phyloP scores from a whole-genome alignment of 2,113 vertebrate species.

The Saccopteryx bilineata region DNA sequence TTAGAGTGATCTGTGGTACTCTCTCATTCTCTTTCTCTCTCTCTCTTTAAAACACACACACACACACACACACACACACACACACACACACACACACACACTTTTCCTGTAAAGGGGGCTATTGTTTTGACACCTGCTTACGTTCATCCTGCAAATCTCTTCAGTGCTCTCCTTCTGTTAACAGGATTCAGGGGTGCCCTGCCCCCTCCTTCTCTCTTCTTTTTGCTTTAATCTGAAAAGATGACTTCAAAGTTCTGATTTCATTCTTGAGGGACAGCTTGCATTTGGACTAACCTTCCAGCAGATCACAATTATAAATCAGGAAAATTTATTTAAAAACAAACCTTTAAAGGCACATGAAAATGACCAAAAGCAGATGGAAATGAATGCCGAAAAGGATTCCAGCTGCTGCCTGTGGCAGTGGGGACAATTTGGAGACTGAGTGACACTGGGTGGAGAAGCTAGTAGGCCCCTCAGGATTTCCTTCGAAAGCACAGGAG shows the following conservation, averaged over 20 bases:
- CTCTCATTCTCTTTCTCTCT: background rate
- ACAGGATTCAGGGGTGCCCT: background rate
- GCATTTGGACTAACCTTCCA: background rate
- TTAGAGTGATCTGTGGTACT: background rate
- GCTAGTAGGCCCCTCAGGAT: background rate
- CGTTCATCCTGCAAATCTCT: background rate
- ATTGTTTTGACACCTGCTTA: background rate
- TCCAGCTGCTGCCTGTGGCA: background rate
- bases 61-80: background rate
- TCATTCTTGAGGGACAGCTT: background rate
- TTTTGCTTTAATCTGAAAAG: constrained; percentile 20
- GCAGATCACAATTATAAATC: background rate
- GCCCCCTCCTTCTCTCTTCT: background rate
- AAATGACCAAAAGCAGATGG: background rate
- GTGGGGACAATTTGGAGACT: background rate
- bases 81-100: background rate
- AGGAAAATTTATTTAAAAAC: background rate
- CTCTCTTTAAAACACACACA: background rate
- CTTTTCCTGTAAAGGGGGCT: background rate
- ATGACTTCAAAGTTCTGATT: background rate
- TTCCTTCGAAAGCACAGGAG: background rate
- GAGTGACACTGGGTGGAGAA: background rate
- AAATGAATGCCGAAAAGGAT: background rate
- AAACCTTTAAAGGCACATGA: background rate
- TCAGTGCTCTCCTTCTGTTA: background rate